A percentile compares a stretch with the other conserved stretches of the same genome.
Conservation (phyloP, 2,888 invertebrate genomes). For the Agelastica alni region DNA sequence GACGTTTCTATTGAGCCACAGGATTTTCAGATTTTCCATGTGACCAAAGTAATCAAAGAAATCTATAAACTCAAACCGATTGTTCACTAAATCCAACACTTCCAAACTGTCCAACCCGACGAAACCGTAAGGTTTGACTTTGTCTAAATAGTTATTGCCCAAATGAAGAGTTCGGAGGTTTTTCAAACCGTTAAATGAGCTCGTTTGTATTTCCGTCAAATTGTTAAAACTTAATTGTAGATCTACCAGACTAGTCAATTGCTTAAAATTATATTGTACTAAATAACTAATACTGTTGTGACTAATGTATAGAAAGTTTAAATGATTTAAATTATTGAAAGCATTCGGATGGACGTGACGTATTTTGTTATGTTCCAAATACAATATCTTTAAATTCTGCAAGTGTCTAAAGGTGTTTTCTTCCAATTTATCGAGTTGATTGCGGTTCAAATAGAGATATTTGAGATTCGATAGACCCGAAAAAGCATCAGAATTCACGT, state of each 20-base stretch:
- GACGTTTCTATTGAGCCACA: slow-evolving; percentile 51
- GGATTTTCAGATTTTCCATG: slow-evolving; percentile 45
- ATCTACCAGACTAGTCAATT: slow-evolving; percentile 49
- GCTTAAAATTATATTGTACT: slow-evolving; percentile 52
- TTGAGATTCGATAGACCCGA: slow-evolving; percentile 50
- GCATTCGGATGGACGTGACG: slow-evolving; percentile 51
- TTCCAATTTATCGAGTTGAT: slow-evolving; percentile 52
- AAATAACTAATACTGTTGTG: slow-evolving; percentile 52
- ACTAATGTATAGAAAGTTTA: slow-evolving; percentile 53
- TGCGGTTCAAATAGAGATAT: slow-evolving; percentile 54
- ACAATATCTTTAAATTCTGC: slow-evolving; percentile 51
- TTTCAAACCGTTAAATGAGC: slow-evolving; percentile 53
- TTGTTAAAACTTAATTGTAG: slow-evolving; percentile 53
- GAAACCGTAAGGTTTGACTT: slow-evolving; percentile 51
- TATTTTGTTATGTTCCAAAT: slow-evolving; percentile 55
- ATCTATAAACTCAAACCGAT: slow-evolving; percentile 45
- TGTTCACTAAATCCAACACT: slow-evolving; percentile 50
- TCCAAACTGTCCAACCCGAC: slow-evolving; percentile 51
- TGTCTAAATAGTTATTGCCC: slow-evolving; percentile 53
- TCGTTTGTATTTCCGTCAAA: slow-evolving; percentile 50
- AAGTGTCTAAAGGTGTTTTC: slow-evolving; percentile 51
- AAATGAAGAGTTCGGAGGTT: slow-evolving; percentile 51
- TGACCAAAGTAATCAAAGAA: slow-evolving; percentile 45
- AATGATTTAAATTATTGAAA: slow-evolving; percentile 51
- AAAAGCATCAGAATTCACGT: slow-evolving; percentile 53